Evolutionary conservation across 2,797 vertebrate genomes (phyloP).

Genomic region (Decapterus maruadsi): DNA sequence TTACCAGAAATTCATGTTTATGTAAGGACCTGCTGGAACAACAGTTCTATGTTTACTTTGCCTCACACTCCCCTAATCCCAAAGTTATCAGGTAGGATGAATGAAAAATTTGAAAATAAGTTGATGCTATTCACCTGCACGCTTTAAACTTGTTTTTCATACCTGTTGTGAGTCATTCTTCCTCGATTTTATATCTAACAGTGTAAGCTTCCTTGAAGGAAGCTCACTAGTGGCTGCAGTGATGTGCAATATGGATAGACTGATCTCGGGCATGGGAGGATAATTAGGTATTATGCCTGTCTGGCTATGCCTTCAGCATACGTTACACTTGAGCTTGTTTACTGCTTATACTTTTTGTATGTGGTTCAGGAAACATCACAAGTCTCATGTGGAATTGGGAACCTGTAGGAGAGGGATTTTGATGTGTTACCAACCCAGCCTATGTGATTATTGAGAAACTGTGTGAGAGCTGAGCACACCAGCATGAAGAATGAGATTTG

Average conservation of each 20-base stretch:
- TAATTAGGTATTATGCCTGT: constrained; percentile 33
- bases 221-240: constrained; percentile 26
- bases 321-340: constrained; percentile 37
- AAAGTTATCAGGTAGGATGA: constrained; percentile 17
- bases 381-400: constrained; percentile 55
- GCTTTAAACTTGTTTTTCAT: neutral
- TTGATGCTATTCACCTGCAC: constrained; percentile 11
- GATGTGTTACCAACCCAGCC: constrained; percentile 62
- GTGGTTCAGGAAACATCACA: constrained; percentile 52
- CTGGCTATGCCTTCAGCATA: constrained; percentile 22
- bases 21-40: constrained; percentile 9
- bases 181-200: constrained; percentile 5
- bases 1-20: neutral
- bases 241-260: constrained; percentile 31
- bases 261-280: constrained; percentile 33
- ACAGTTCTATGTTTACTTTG: constrained; percentile 22
- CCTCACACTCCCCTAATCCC: neutral
- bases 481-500: constrained; percentile 77
- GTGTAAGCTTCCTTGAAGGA: constrained; percentile 6
- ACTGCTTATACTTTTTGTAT: constrained; percentile 34
- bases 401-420: constrained; percentile 73
- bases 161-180: constrained; percentile 14
- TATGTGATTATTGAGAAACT: constrained; percentile 71
- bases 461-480: constrained; percentile 65
- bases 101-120: constrained; percentile 26